A percentile compares a stretch with the other conserved stretches of the same genome.
Conservation (phyloP, 2,113 vertebrate genomes). For the Orthonyx spaldingii region DNA sequence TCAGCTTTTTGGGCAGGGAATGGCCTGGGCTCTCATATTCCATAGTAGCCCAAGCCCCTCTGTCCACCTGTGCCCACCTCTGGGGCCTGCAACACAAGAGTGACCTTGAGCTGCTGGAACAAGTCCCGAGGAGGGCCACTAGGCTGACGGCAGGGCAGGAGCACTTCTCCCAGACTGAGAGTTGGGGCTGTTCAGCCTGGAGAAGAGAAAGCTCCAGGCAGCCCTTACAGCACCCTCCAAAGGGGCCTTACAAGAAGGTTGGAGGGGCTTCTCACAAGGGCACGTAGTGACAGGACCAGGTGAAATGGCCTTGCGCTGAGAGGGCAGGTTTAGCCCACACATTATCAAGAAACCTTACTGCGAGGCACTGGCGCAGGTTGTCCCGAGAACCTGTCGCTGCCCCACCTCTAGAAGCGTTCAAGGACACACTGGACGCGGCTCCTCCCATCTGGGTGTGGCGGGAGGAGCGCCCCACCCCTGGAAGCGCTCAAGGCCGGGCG, state of each 20-base stretch:
- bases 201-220: not conserved
- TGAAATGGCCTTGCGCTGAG: fast-evolving
- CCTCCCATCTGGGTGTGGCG: fast-evolving
- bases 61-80: not conserved
- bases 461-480: fast-evolving
- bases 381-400: no score
- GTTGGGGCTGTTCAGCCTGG: no score
- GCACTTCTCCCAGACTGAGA: no score
- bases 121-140: not conserved
- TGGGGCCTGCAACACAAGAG: not conserved
- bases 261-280: not conserved
- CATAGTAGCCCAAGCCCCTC: fast-evolving
- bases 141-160: not conserved
- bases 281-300: not conserved
- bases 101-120: not conserved
- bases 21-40: fast-evolving
- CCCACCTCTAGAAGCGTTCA: fast-evolving
- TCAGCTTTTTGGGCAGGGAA: fast-evolving
- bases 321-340: not conserved
- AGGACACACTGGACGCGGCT: fast-evolving
- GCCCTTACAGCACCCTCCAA: not conserved
- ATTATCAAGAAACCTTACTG: no score
- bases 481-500: no score
- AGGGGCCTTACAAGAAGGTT: fast-evolving
- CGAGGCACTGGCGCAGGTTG: fast-evolving